Evolutionary conservation across 2,888 invertebrate genomes (phyloP).

Genomic region (Diadromus collaris): DNA sequence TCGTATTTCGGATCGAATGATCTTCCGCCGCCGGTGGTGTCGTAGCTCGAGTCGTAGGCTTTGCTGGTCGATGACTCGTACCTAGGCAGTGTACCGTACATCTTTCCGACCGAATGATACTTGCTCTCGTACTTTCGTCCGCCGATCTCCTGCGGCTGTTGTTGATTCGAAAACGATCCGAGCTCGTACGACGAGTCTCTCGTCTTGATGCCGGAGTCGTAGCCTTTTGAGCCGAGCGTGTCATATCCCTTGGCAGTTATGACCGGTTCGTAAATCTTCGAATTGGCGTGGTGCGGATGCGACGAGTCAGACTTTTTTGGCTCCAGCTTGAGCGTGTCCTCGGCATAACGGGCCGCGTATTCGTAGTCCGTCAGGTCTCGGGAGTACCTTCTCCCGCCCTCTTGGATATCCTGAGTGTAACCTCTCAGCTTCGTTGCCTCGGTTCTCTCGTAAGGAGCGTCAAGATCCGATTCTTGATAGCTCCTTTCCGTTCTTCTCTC

Average conservation of each 20-base stretch:
- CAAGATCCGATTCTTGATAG: slow-evolving; percentile 78
- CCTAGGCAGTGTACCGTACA: slow-evolving; percentile 78
- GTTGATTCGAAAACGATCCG: slow-evolving; percentile 69
- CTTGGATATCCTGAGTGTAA: slow-evolving; percentile 70
- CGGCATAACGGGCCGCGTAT: slow-evolving; percentile 76
- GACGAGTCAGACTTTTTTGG: slow-evolving; percentile 73
- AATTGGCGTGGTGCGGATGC: slow-evolving; percentile 65
- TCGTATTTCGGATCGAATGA: slow-evolving; percentile 65
- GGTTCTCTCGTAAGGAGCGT: slow-evolving; percentile 75
- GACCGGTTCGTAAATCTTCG: slow-evolving; percentile 73
- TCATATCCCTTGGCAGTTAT: slow-evolving; percentile 76
- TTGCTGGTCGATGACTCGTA: slow-evolving; percentile 69
- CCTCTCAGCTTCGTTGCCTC: slow-evolving; percentile 71
- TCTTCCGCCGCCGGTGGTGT: slow-evolving; percentile 59
- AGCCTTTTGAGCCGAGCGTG: slow-evolving; percentile 62
- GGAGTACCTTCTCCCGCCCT: slow-evolving; percentile 73
- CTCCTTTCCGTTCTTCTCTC: slow-evolving; percentile 72
- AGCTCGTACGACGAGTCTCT: slow-evolving; percentile 77
- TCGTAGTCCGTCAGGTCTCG: slow-evolving; percentile 77
- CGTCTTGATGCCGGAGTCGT: slow-evolving; percentile 78
- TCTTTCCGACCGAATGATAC: slow-evolving; percentile 74
- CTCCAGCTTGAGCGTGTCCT: slow-evolving; percentile 77
- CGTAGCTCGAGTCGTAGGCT: slow-evolving; percentile 67
- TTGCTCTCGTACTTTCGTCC: slow-evolving; percentile 70
- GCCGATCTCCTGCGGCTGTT: slow-evolving; percentile 63